Base-by-base conservation (phyloP, 1,140 invertebrate species). In the Pseudomyrmex cubaensis region DNA sequence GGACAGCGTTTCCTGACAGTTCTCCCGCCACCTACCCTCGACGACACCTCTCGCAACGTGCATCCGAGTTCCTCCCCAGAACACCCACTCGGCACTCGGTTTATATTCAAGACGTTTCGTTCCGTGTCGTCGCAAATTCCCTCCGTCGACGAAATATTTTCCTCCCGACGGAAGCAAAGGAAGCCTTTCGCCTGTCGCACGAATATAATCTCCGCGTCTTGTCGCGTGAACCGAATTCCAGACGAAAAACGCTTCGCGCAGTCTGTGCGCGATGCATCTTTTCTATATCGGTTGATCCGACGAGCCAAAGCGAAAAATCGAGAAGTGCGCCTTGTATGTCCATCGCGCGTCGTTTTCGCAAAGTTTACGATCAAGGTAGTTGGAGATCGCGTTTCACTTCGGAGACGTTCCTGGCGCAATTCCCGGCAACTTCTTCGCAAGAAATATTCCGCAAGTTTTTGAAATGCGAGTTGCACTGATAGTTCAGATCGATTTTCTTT, bases 81-180 rank as follows among this genome's bases (percentile, higher is more conserved):
- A 35, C 35, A 35, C 8, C 22, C 22, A 1, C 12, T 4, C 46
- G 12, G 17, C 13, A 76, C 46, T 22, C 64, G 35, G 76, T 80
- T 80, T 80, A 59, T 80, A 80, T 80, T 80, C 66, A 80, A 80
- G 76, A 72, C 76, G 56, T 46, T 35, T 80, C 20, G 66, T 12
- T 70, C 15, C 76, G 61, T 25, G 74, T 76, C 73, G 46, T 44
- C 22, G 54, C 66, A 22, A 72, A 56, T 72, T 72, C n/a, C 44
- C 12, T 59, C 20, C 54, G 54, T 15, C 50, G 76, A 20, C 67
- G 46, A 80, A 57, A 80, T 72, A 72, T 80, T 80, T 70, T 50
- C 12, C 35, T 17, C 52, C 2, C 10, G 12, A 25, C n/a, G 48
- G 48, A 78, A 48, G 20, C n/a, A 25, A 77, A 35, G 35, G n/a